Evolutionary conservation across 2,113 vertebrate genomes (phyloP).

Genomic region (Pleuronectes platessa): DNA sequence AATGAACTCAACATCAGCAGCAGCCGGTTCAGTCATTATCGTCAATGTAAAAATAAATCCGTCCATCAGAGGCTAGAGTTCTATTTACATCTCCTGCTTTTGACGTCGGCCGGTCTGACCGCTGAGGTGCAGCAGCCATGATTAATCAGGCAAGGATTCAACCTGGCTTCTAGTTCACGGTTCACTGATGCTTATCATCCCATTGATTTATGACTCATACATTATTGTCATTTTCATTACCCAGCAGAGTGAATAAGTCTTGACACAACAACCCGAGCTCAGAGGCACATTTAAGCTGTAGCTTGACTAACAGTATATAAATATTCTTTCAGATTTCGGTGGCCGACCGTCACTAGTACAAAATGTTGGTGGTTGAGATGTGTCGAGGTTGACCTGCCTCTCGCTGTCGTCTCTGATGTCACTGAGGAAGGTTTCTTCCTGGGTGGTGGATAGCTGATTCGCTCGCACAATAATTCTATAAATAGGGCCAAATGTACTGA

Average conservation of each 20-base stretch:
- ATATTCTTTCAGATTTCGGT: slow-evolving; percentile 52
- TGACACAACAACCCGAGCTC: slow-evolving; percentile 51
- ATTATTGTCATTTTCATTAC: slow-evolving; percentile 70
- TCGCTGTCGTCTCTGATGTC: slow-evolving; percentile 45
- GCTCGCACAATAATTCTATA: slow-evolving; percentile 46
- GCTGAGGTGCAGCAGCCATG: slow-evolving; percentile 49
- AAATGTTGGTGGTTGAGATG: slow-evolving; percentile 8
- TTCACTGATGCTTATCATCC: slow-evolving; percentile 53
- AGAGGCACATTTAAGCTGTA: slow-evolving; percentile 10
- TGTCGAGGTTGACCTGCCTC: slow-evolving; percentile 52
- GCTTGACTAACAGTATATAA: slow-evolving; percentile 39
- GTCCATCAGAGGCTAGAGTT: slow-evolving; percentile 61
- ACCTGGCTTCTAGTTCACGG: slow-evolving; percentile 60
- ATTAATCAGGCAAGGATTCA: slow-evolving; percentile 66
- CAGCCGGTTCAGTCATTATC: slow-evolving; percentile 38
- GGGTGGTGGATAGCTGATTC: slow-evolving; percentile 48
- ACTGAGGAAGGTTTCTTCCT: slow-evolving; percentile 49
- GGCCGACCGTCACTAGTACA: slow-evolving; percentile 30
- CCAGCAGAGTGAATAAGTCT: slow-evolving; percentile 43
- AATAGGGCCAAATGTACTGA: slow-evolving; percentile 55
- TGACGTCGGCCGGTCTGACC: slow-evolving; percentile 34
- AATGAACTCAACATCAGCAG: slow-evolving; percentile 34
- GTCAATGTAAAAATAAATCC: slow-evolving; percentile 34
- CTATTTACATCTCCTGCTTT: slow-evolving; percentile 46
- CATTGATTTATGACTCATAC: slow-evolving; percentile 69